A percentile compares a stretch with the other conserved stretches of the same genome.
Conservation (phyloP, 2,797 vertebrate genomes). For the Coreius guichenoti region DNA sequence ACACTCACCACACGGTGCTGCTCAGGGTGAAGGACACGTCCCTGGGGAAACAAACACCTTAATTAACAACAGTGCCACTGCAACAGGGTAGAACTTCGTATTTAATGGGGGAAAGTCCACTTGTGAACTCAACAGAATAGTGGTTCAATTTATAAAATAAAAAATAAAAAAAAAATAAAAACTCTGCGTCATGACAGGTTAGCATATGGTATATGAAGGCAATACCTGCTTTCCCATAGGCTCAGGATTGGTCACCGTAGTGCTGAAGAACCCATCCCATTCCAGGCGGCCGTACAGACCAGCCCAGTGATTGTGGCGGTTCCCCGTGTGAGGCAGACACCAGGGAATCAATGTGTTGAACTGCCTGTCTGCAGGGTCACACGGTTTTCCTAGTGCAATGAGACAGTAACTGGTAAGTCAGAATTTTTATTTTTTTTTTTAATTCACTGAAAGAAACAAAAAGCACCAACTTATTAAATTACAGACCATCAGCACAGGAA, state of each 20-base stretch:
- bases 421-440: too few species aligned
- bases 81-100: neutral
- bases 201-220: neutral
- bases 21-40: constrained; percentile 93
- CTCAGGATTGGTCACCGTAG: constrained; percentile 96
- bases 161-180: too few species aligned
- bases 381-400: constrained; percentile 77
- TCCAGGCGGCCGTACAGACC: constrained; percentile 94
- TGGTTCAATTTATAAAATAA: too few species aligned
- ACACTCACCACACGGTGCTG: constrained; percentile 98
- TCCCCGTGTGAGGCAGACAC: constrained; percentile 97
- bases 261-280: constrained; percentile 99
- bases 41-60: constrained; percentile 71
- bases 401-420: neutral
- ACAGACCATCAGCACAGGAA: constrained; percentile 87
- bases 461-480: neutral
- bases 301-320: constrained; percentile 98
- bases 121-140: neutral
- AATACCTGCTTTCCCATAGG: constrained; percentile 97
- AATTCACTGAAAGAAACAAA: fast-evolving
- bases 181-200: too few species aligned
- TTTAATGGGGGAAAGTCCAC: neutral
- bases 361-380: constrained; percentile 89
- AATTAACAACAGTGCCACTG: neutral
- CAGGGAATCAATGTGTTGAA: constrained; percentile 97